Conservation (phyloP, 35 echinoderm and acorn worm species). For the Ophiothrix spiculata region DNA sequence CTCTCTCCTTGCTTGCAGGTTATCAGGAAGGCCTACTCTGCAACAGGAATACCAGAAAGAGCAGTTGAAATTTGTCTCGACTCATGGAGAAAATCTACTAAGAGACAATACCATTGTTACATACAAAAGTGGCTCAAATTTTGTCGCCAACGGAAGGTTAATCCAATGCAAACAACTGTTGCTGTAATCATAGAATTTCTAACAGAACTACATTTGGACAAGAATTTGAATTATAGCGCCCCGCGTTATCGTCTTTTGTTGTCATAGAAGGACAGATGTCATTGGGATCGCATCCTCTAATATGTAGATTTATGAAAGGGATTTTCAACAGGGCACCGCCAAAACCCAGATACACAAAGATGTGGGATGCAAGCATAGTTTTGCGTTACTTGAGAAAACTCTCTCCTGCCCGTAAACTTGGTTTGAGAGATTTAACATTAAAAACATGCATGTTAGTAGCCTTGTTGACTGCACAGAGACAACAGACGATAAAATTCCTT, state of each 20-base stretch:
- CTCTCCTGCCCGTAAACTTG: background rate
- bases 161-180: constrained; percentile 29
- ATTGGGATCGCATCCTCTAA: constrained; percentile 42
- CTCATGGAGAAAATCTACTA: constrained; percentile 24
- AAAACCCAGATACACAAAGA: background rate
- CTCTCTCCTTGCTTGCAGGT: constrained; percentile 15
- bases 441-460: constrained; percentile 46
- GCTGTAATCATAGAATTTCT: constrained; percentile 29
- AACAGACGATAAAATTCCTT: constrained; percentile 9
- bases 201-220: background rate
- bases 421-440: constrained; percentile 37
- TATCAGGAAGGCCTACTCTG: background rate
- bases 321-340: constrained; percentile 52
- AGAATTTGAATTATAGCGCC: background rate
- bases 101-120: constrained; percentile 7
- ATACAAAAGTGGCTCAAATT: background rate
- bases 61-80: background rate
- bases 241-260: constrained; percentile 49
- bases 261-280: background rate
- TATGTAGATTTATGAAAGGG: constrained; percentile 62
- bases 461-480: constrained; percentile 45
- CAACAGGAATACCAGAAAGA: background rate
- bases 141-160: background rate
- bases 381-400: constrained; percentile 35
- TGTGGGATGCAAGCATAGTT: constrained; percentile 54